Base-by-base conservation (phyloP, 2,797 vertebrate species). In the Onychomys arenicola region DNA sequence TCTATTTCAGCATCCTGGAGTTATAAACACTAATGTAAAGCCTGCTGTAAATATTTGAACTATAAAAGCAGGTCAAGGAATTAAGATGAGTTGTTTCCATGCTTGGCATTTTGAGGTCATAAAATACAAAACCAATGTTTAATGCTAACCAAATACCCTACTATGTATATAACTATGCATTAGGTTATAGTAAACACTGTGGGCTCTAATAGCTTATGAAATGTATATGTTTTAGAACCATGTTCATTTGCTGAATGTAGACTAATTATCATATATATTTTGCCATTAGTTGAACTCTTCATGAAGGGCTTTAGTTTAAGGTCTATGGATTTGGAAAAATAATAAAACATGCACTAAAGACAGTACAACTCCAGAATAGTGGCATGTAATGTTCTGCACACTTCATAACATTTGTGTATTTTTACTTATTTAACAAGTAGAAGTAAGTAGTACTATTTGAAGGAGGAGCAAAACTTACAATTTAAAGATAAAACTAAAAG, bases 11-110 rank as follows among this genome's bases (percentile, higher is more conserved):
- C 69, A 37, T 93, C 76, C 71, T 88, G 59, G 92, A 95, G 59
- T 92, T 97, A 97, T 97, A 96, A 97, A 97, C 96, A 97, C 40
- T 57, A 95, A 98, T 95, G 96, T 96, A 91, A 97, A 96, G 59
- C 57, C 90, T 96, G 92, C 73, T 95, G 40, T 97, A 98, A 98
- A 98, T 97, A 97, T 98, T 98, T 98, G 95, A 97, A 97, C 97
- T 93, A 96, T 16, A 97, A 63, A 34, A 83, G 94, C 89, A 89
- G 80, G 40, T 90, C 63, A 97, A 94, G 89, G 90, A 91, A 59
- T 75, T 94, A 46, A 89, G 82, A 96, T 95, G 77, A 46, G 37
- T 63, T 96, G 81, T 77, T 88, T 96, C 57, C 81, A 96, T 87
- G 69, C 69, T 94, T 95, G 92, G 65, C 34, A 93, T 96, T 98